Evolutionary conservation across 2,888 invertebrate species (phyloP).

Genomic region (Erebia ligea): DNA sequence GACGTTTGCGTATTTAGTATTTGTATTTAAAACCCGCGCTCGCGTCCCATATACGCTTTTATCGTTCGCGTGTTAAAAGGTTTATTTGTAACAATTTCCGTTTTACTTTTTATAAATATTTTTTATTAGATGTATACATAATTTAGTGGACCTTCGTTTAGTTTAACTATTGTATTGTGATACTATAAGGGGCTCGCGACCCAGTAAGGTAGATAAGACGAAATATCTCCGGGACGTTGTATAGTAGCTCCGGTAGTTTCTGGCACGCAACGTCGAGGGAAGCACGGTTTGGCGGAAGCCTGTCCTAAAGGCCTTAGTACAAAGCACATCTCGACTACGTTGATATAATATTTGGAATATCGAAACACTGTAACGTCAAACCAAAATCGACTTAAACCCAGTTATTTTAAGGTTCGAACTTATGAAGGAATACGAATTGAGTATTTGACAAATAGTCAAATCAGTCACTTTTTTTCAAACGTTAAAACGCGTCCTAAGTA

Average conservation of each 20-base stretch:
- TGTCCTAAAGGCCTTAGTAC: too few species aligned
- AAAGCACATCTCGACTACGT: too few species aligned
- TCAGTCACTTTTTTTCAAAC: too few species aligned
- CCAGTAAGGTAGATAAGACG: constrained; percentile 65
- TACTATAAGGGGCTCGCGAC: constrained; percentile 72
- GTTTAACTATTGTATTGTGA: constrained; percentile 73
- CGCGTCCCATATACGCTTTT: constrained; percentile 10
- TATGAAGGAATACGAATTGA: too few species aligned
- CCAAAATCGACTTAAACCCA: too few species aligned
- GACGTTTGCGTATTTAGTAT: constrained; percentile 22
- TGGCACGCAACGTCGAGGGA: constrained; percentile 14
- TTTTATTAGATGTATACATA: constrained; percentile 64
- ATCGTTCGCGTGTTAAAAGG: constrained; percentile 17
- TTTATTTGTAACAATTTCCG: constrained; percentile 48
- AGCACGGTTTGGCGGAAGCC: background rate
- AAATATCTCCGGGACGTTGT: constrained; percentile 40
- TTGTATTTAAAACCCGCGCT: background rate
- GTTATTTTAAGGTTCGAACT: too few species aligned
- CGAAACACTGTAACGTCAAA: too few species aligned
- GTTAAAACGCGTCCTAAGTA: too few species aligned
- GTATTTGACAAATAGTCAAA: too few species aligned
- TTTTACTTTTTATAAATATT: constrained; percentile 59
- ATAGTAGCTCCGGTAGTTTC: constrained; percentile 42
- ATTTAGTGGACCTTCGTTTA: constrained; percentile 70
- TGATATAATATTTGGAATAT: too few species aligned